Conservation (phyloP, 2,113 vertebrate genomes). For the Cromileptes altivelis region DNA sequence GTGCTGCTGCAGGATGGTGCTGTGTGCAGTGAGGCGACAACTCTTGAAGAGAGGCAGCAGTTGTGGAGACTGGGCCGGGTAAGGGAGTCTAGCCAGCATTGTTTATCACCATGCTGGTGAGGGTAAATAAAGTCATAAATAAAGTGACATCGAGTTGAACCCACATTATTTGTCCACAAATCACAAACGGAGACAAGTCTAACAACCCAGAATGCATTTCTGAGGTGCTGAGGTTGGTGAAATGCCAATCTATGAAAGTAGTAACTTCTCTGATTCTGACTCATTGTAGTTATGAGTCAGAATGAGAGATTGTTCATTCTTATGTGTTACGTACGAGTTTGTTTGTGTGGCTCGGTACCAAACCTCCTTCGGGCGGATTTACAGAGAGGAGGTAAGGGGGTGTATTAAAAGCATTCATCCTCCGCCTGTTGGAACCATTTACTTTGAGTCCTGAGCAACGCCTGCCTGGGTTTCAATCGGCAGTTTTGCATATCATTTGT, state of each 20-base stretch:
- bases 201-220: background rate
- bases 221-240: background rate
- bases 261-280: background rate
- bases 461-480: background rate
- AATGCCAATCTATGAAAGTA: background rate
- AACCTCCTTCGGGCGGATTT: background rate
- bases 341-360: background rate
- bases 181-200: background rate
- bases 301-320: background rate
- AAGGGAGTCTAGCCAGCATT: background rate
- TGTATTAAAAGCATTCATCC: background rate
- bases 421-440: background rate
- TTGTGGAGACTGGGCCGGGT: conserved; percentile 74
- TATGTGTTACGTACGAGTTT: background rate
- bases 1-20: conserved; percentile 86
- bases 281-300: background rate
- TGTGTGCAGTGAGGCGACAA: conserved; percentile 73
- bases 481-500: background rate
- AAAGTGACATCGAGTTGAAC: background rate
- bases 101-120: background rate
- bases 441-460: conserved; percentile 13
- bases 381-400: background rate
- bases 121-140: conserved; percentile 5
- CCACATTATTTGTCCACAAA: conserved; percentile 4
- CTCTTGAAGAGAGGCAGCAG: conserved; percentile 61